Base-by-base conservation (phyloP, 2,797 vertebrate genomes). In the Ibycter americanus region DNA sequence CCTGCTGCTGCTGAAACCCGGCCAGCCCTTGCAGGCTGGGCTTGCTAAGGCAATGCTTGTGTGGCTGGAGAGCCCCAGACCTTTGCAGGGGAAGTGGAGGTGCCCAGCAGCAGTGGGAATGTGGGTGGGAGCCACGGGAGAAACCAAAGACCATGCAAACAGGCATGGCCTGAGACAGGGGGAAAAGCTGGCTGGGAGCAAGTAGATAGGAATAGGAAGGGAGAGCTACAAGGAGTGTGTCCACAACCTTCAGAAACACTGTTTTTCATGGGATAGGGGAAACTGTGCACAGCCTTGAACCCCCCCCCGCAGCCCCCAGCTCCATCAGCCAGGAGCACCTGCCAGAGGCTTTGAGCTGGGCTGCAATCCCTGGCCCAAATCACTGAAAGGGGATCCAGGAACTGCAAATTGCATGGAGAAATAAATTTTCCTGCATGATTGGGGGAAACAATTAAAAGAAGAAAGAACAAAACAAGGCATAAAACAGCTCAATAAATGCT, bases 211-310 rank as follows among this genome's bases (percentile, higher is more conserved):
- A 23, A 18, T 7, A 23, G 71, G 26, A 19, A 7, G 26, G 71
- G 29, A 51, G 21, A 46, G 34, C 11, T 13, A 15, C 1, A 9
- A 86, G 54, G 27, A 52, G 14, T 1, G 0, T 6, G 22, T 22
- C 44, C 52, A 31, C 83, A 81, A 7, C 11, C 11, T 67, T 54
- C 15, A 31, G 51, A 58, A 87, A 65, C 1, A 1, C 18, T 14
- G 12, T 34, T 62, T 0, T 0, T 89, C 34, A 21, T 0, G 0
- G 27, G n/a, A 0, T 34, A 51, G 11, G 56, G 27, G 25, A 56
- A 62, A 44, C 6, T 1, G 18, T 29, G 54, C 31, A 42, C 20
- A 29, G 21, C 47, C 40, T 11, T 31, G 52, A 81, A 51, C 6
- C 13, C 23, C 13, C 23, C 40, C 25, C 16, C 1, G 4, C 22